Base-by-base conservation (phyloP, 2,113 vertebrate species). In the mouse (Mus musculus) region DNA sequence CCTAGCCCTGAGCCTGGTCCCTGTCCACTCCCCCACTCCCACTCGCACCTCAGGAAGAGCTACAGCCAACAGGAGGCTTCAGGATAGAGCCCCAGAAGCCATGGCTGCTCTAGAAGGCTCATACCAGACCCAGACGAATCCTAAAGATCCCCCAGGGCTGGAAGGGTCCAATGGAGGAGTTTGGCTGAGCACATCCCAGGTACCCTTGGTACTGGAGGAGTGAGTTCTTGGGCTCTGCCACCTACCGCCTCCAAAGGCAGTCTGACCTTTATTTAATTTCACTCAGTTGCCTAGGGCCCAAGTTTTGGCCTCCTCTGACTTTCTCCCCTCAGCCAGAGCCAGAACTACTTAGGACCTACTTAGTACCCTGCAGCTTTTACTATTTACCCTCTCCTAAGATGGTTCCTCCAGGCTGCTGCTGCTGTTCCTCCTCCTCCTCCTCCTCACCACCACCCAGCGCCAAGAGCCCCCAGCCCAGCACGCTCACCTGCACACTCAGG, bases 401-500 rank as follows among this genome's bases (percentile, higher is more conserved):
- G 9, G 11, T 22, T 12, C 65, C 46, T 20, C 33, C 28, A 26
- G 56, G 46, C 26, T 7, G 49, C 49, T 49, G 49, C 49, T 49
- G 49, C 49, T 49, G 49, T 49, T 54, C 78, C 75, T 6, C 26
- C 33, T 36, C 80, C 22, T 19, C 19, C 5, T 56, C 24, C 81
- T 17, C 3, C 9, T 11, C 52, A 10, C 28, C 36, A 6, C 59
- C 39, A 6, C 26, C 1, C 0, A 0, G 2, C 4, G 30, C 5
- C 9, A n/a, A 33, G 22, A 76, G 28, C 8, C 59, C 28, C 13
- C 56, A 26, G 19, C 3, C 2, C 30, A 3, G 71, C 67, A 3
- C 0, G 13, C 98, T 98, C 95, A 99, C 98, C 98, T 99, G 98
- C 92, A 98, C 96, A 33, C 98, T 99, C 96, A 99, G 99, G 75